Evolutionary conservation across 2,113 vertebrate genomes (phyloP), one percentile per base, ranked within the genome.

Genomic region (Pygoscelis adeliae): DNA sequence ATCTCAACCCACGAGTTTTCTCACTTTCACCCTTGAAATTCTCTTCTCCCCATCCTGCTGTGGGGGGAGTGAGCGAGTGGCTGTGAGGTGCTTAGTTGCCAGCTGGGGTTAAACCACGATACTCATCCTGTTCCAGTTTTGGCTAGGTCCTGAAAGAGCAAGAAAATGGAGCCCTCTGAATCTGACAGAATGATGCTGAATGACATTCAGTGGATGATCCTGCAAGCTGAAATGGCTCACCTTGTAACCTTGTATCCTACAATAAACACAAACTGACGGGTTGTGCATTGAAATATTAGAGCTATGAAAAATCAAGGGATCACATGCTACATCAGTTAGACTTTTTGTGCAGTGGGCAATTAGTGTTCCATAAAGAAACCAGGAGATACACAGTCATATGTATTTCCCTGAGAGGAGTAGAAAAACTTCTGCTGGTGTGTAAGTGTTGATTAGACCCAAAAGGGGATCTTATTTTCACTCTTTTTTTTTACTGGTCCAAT

Each of bases 371-470:
- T 76, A 73, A 90, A 85, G 85, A 92, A 87, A 56, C 11, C 59
- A 85, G 70, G 94, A 95, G 85, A 69, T 91, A 70, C 50, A 40
- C 9, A 87, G 63, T 86, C 46, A 22, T 58, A 38, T 72, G 23
- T 87, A 89, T 91, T 96, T 93, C 67, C 91, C 59, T 83, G 63
- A 86, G 79, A 96, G 87, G 16, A 81, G 46, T 15, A 74, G 49
- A 86, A 89, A 81, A 96, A 56, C 84, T 83, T 91, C 86, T 92
- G 90, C 84, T 92, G 70, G 22, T 52, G 30, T 90, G 22, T 30
- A 30, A 85, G 65, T 76, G 78, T 93, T 94, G 85, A 91, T 96
- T 91, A 94, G 88, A 84, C 85, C 70, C 82, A 78, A 89, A 96
- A 83, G 87, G 92, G 70, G 84, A 58, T 90, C 67, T 84, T 89